Conservation (phyloP, 2,888 invertebrate species). For the Agrotis clavis region DNA sequence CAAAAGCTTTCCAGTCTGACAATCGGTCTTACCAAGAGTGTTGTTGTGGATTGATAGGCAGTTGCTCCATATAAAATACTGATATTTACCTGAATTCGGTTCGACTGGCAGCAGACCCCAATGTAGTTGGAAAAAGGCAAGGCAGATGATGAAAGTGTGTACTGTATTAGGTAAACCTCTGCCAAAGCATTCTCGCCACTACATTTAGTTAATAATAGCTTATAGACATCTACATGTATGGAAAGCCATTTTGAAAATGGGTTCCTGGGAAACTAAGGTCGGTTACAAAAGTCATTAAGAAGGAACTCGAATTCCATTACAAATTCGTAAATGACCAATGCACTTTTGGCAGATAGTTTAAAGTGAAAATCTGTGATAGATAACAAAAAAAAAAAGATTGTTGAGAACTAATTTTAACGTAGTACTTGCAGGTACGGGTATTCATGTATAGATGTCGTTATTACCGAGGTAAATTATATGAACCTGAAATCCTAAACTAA, state of each 20-base stretch:
- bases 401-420: not conserved
- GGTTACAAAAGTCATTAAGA: not conserved
- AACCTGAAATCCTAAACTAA: no score
- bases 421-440: not conserved
- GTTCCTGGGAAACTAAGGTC: not conserved
- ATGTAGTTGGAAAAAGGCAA: not conserved
- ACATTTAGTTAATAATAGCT: no score
- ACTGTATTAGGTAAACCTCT: no score
- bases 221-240: not conserved
- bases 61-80: no score
- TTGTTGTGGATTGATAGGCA: no score
- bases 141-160: no score
- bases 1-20: no score
- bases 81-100: no score
- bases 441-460: constrained; percentile 22
- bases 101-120: no score
- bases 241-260: not conserved
- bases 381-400: not conserved
- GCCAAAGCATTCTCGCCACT: no score
- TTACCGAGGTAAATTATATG: no score
- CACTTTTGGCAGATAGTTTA: constrained; percentile 5
- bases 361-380: not conserved
- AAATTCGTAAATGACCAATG: constrained; percentile 6
- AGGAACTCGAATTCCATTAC: not conserved
- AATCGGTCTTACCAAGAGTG: no score